These are phyloP conservation scores for Istiophorus platypterus DNA, from an alignment of 2,113 vertebrate genomes.

Conservation along the genomic window DNA sequence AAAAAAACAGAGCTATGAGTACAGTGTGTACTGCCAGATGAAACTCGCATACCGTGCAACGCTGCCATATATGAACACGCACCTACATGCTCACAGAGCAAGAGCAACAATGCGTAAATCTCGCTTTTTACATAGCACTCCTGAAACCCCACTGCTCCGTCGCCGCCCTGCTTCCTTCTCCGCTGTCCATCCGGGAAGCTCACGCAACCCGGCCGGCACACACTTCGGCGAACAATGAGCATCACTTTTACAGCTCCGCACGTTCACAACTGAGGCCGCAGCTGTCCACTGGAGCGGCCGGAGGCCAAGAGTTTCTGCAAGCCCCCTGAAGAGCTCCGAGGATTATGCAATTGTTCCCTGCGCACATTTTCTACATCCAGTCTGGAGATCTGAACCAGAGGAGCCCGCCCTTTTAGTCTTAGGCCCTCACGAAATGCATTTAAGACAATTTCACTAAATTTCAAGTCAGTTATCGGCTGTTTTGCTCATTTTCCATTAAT, in stretches of 20 bases:
- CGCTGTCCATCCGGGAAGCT: not conserved
- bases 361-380: not conserved
- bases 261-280: constrained; percentile 5
- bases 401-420: not conserved
- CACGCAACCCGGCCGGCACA: not conserved
- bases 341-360: not conserved
- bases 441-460: not conserved
- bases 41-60: not conserved
- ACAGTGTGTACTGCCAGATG: not conserved
- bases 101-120: constrained; percentile 4
- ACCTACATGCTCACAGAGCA: rapidly evolving
- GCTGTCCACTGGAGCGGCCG: constrained; percentile 48
- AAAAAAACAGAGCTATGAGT: too few species aligned
- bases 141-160: not conserved
- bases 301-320: not conserved
- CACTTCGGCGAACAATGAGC: not conserved
- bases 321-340: not conserved
- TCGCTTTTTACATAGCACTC: not conserved
- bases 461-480: not conserved
- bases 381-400: not conserved
- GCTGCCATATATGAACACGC: not conserved
- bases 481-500: not conserved
- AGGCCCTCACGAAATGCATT: not conserved
- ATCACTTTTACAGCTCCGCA: not conserved
- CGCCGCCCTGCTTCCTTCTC: too few species aligned